Evolutionary conservation across 1,140 invertebrate species (phyloP).

Genomic region (Samia ricini): DNA sequence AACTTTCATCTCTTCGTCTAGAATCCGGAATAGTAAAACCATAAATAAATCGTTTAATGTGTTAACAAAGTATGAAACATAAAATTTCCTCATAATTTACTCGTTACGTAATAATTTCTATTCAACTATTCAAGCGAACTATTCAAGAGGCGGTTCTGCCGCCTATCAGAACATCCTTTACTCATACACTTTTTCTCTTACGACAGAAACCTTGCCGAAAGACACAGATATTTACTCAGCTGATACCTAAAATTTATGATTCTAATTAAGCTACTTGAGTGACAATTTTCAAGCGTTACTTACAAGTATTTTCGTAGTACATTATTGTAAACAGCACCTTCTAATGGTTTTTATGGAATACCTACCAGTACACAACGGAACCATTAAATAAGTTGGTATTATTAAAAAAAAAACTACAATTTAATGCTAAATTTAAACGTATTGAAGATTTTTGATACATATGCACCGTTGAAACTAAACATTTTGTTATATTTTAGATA

Average conservation of each 20-base stretch:
- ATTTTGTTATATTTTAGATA: too few relatives aligned
- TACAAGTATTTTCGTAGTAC: too few relatives aligned
- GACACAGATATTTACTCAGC: background rate
- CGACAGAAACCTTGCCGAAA: slow-evolving; percentile 15
- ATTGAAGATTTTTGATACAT: too few relatives aligned
- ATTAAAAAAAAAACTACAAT: too few relatives aligned
- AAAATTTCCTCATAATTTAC: background rate
- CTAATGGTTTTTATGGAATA: too few relatives aligned
- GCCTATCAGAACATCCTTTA: slow-evolving; percentile 18
- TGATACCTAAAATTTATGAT: background rate
- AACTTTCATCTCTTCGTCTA: background rate
- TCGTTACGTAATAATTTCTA: slow-evolving; percentile 30
- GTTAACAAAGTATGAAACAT: slow-evolving; percentile 3
- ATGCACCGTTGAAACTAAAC: too few relatives aligned
- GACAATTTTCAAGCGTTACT: too few relatives aligned
- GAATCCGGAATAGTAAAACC: background rate
- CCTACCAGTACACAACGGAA: too few relatives aligned
- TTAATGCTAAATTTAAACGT: too few relatives aligned
- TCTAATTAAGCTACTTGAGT: too few relatives aligned
- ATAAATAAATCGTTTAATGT: background rate
- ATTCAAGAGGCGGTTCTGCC: slow-evolving; percentile 44
- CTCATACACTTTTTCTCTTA: slow-evolving; percentile 25
- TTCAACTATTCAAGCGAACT: slow-evolving; percentile 40
- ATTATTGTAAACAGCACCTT: too few relatives aligned
- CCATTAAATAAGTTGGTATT: too few relatives aligned